Evolutionary conservation across 2,888 invertebrate species (phyloP), one percentile per base, ranked within the genome.

Genomic region (Patella depressa): DNA sequence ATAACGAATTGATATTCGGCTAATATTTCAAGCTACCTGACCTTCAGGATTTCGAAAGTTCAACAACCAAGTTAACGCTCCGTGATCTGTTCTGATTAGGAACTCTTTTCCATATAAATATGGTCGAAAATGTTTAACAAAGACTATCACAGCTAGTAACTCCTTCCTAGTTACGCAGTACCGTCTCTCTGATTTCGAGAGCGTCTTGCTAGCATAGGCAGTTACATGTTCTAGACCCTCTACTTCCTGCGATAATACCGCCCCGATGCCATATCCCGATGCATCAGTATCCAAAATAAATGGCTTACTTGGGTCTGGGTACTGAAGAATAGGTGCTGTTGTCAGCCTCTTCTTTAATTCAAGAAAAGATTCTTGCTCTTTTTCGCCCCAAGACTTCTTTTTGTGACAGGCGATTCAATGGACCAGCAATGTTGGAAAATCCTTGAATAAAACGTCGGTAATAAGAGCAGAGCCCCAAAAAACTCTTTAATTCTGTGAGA

Each of bases 221-320:
- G 86, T 78, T 17, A 85, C 85, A 7, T 72, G 59, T 77, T 85
- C 85, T 57, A 79, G 73, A 3, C 80, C 81, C 29, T 80, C 78
- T 69, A 83, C 79, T 9, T 80, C 57, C 78, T 85, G 83, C 24
- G 83, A 82, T 12, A 84, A 71, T 7, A 83, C 82, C 12, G 80
- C 82, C 9, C 84, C 85, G 14, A 86, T 80, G 7, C 82, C 83
- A 54, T 12, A 45, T n/a, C 74, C 77, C 73, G 82, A 80, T 15
- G 83, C 86, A 78, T 86, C 83, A 17, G 81, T 83, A 71, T 86
- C 85, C 24, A 84, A 69, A 12, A 84, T 77, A 75, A 81, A 83
- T 12, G 24, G 24, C 1, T 71, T 77, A 17, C 81, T 71, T n/a
- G 9, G 17, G 55, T 81, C 73, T 15, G 79, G 82, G 70, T 75